Evolutionary conservation across 2,113 vertebrate species (phyloP).

Genomic region (Geococcyx californianus): DNA sequence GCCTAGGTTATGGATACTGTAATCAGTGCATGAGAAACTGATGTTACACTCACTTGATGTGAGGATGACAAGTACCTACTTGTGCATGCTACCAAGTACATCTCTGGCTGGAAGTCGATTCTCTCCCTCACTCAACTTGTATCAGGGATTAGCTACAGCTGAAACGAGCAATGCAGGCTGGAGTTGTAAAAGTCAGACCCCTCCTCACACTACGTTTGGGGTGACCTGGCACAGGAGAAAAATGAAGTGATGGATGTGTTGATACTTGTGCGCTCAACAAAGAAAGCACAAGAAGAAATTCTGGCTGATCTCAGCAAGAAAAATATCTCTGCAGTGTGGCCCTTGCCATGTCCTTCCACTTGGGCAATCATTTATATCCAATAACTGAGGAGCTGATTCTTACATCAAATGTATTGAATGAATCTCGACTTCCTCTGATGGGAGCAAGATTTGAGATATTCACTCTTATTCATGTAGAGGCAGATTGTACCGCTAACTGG

Average conservation of each 20-base stretch:
- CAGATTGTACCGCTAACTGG: not conserved
- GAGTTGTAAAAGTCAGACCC: not conserved
- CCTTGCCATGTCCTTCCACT: not conserved
- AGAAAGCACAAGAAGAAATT: constrained; percentile 11
- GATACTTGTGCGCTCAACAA: not conserved
- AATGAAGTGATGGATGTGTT: constrained; percentile 27
- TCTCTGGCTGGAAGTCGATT: not conserved
- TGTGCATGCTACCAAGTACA: not conserved
- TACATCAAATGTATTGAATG: not conserved
- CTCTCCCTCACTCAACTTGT: not conserved
- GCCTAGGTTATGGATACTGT: not conserved
- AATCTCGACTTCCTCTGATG: not conserved
- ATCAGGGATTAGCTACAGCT: not conserved
- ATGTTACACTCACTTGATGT: not conserved
- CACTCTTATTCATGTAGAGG: not conserved
- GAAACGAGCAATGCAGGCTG: not conserved
- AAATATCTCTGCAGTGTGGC: not conserved
- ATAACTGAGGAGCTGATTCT: constrained; percentile 9
- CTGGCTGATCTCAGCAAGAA: constrained; percentile 15
- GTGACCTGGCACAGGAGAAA: not conserved
- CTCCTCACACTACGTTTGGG: not conserved
- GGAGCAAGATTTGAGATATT: not conserved
- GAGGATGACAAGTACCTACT: not conserved
- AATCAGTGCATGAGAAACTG: not conserved
- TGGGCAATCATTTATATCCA: constrained; percentile 27